Base-by-base conservation (phyloP, 30 jellyfish, hydroid and myxozoan genomes). In the Hydractinia symbiolongicarpus region DNA sequence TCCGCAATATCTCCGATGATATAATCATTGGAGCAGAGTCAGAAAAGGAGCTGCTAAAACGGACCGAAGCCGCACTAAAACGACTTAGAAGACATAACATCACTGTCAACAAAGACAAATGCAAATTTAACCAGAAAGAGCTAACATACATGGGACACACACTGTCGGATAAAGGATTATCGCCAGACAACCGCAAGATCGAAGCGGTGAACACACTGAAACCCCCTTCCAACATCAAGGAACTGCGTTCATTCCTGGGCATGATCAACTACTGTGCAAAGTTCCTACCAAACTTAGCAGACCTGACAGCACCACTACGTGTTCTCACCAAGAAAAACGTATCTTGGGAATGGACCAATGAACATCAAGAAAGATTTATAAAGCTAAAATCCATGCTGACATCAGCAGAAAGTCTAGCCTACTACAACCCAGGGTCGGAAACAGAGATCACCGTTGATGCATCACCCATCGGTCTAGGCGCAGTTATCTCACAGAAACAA, bases 111-210 rank as follows among this genome's bases (percentile, higher is more conserved):
- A n/a, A 15, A 20, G 53, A 67, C 51, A 70, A 82, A 49, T 69
- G 89, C 51, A 30, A 30, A 30, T 30, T 30, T 30, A 30, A 30
- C 44, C 70, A 60, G 2, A 14, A 14, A 51, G 77, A 82, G 67
- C 77, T 82, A 57, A 73, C 82, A 40, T 82, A 82, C 60, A 72
- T 73, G 21, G 89, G 90, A 4, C 87, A 82, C 66, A 51, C 60
- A n/a, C 30, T 82, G 55, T 71, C 53, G 4, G 19, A 56, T 40
- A 82, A 82, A 67, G 90, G 89, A n/a, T 54, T 82, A 66, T 30
- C 53, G 53, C 90, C 90, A 53, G 88, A 82, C 89, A 88, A 82
- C 21, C 67, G 73, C 83, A 82, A 82, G 61, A 55, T 52, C 66
- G 51, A 80, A 62, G 85, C 88, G 19, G 67, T 83, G 50, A 15